A percentile compares a stretch with the other conserved stretches of the same genome.
These are phyloP conservation scores for Manis pentadactyla DNA, from an alignment of 2,797 vertebrate species.

Conservation along the genomic window DNA sequence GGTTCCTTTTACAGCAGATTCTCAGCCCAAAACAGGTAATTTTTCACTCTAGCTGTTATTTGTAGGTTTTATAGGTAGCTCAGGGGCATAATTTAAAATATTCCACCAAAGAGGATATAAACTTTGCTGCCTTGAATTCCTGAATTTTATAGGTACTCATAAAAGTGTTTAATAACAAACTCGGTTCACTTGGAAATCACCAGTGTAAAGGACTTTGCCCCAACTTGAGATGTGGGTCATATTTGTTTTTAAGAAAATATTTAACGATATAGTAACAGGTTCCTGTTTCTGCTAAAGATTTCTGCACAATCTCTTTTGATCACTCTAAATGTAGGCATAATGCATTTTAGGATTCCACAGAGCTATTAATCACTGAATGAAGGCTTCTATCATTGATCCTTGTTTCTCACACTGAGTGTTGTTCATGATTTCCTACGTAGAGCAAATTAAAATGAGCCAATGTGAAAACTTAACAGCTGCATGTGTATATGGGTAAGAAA, in stretches of 20 bases:
- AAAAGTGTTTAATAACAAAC: constrained; percentile 73
- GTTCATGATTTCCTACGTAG: neutral
- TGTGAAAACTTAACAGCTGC: constrained; percentile 26
- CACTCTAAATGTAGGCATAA: neutral
- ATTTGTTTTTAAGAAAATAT: constrained; percentile 54
- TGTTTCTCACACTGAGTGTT: neutral
- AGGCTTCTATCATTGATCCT: neutral
- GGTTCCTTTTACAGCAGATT: constrained; percentile 49
- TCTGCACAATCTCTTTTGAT: neutral
- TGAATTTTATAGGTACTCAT: constrained; percentile 77
- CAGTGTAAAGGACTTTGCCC: constrained; percentile 71
- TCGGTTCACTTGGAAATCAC: constrained; percentile 60
- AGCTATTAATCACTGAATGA: neutral
- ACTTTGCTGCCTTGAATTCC: constrained; percentile 69
- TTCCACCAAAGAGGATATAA: constrained; percentile 55
- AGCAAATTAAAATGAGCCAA: constrained; percentile 13
- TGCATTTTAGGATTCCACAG: neutral
- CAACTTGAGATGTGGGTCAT: constrained; percentile 3
- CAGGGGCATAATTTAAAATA: constrained; percentile 62
- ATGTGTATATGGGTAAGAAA: neutral
- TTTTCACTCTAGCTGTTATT: constrained; percentile 31
- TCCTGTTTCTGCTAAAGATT: constrained; percentile 51
- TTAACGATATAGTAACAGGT: constrained; percentile 42
- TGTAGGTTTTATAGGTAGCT: constrained; percentile 43
- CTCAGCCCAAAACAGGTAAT: neutral